Base-by-base conservation (phyloP, 2,888 invertebrate species). In the Omphaloscelis lunosa region DNA sequence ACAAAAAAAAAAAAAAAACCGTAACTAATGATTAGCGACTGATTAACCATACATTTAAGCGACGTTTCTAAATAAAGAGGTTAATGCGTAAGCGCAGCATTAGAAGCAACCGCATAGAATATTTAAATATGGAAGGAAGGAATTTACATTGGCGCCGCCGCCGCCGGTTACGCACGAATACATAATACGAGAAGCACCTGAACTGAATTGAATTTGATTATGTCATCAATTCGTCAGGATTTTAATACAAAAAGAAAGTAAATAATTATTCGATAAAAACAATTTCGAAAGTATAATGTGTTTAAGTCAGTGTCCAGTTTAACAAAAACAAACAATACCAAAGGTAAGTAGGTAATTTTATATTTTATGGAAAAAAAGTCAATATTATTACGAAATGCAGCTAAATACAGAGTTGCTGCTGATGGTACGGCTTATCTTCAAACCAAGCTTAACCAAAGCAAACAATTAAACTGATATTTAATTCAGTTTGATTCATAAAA, bases 91-190 rank as follows among this genome's bases (percentile, higher is more conserved):
- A 77, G 56, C 77, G 56, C 68, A 62, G 23, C 12, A 20, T 11
- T n/a, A 23, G 53, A 15, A 27, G 45, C 15, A 63, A 69, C 83
- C 62, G 53, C 83, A 69, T 45, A 29, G 20, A 80, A 62, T 27
- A 62, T 82, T 75, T 75, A 45, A 59, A 45, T 45, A 77, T 45
- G 41, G 51, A 68, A 29, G 27, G 34, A 68, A 17, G 58, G 20
- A 82, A 77, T 80, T 45, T 39, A 23, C 15, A 17, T 11, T 29
- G 65, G 9, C 65, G 58, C n/a, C 65, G 65, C 7, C n/a, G 65
- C 7, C 65, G 58, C n/a, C 65, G 65, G 41, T 75, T 59, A 41
- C 63, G 20, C 15, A n/a, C 15, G 27, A 59, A 61, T 27, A 61
- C 27, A 5, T 63, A 48, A 63, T 51, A 29, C 20, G 29, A 17